Conservation (phyloP, 2,797 vertebrate species). For the Chelonia mydas region DNA sequence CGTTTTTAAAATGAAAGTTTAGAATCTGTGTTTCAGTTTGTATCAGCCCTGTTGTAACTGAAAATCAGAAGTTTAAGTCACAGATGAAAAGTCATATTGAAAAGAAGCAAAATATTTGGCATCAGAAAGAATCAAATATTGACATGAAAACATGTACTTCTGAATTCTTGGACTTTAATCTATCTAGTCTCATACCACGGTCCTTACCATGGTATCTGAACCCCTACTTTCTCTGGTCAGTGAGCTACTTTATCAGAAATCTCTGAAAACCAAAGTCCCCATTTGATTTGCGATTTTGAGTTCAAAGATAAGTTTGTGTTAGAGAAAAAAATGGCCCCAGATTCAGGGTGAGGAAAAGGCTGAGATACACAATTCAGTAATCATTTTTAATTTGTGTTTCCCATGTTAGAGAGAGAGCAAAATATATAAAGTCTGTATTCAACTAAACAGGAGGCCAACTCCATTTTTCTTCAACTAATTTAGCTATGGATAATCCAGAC, state of each 20-base stretch:
- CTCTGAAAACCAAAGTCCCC: slow-evolving; percentile 2
- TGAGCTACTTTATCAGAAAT: background rate
- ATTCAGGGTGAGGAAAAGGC: background rate
- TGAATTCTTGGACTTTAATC: background rate
- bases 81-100: background rate
- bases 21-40: background rate
- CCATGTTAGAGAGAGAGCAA: background rate
- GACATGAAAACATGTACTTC: background rate
- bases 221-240: background rate
- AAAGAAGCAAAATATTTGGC: background rate
- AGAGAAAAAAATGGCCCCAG: background rate
- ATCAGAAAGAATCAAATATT: background rate
- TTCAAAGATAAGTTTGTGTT: slow-evolving; percentile 1
- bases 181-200: background rate
- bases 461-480: slow-evolving; percentile 15
- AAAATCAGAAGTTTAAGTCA: background rate
- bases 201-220: background rate
- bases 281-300: slow-evolving; percentile 6
- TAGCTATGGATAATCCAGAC: slow-evolving; percentile 47
- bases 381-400: background rate
- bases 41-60: background rate
- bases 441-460: background rate
- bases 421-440: slow-evolving; percentile 26
- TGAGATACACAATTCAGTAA: background rate
- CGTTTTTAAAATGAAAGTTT: slow-evolving; percentile 2